Evolutionary conservation across 2,888 invertebrate species (phyloP), one percentile per base, ranked within the genome.

Genomic region (Cetonia aurata): DNA sequence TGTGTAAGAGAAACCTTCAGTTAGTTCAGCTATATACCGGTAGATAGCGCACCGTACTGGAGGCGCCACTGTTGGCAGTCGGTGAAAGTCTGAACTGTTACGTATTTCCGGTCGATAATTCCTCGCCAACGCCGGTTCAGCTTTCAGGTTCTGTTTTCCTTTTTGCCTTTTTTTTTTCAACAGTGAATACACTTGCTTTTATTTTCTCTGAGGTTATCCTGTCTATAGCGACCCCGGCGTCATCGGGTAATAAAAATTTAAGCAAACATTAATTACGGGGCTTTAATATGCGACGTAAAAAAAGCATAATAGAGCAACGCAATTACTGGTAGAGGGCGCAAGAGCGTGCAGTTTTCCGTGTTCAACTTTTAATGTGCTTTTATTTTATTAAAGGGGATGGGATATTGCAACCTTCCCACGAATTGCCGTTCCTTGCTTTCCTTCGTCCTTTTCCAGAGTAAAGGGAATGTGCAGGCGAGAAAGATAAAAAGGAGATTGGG

Each of bases 61-160:
- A 59, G 37, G 67, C 67, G 65, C 67, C 59, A 33, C 46, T 3
- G 15, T 3, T 31, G 33, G 53, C 33, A 10, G n/a, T 44, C 67
- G 71, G 71, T 17, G 42, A 42, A 41, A 25, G 48, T 41, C 25
- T 0, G 67, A 71, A 71, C 71, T 71, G 46, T 33, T 52, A 50
- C 57, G 67, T 59, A 48, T 59, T 71, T 71, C 71, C 71, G 71
- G 71, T 71, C 71, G 56, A 71, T 71, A 71, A 62, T 31, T 46
- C 17, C 17, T 9, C 41, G 57, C 41, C 13, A 52, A 8, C 53
- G 17, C 13, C 42, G 8, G 1, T 41, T 15, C 48, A 12, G 25
- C 15, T 67, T 56, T 17, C 6, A 37, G 9, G 37, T 37, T 37
- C 9, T 37, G 37, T 37, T 65, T 31, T 46, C 31, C 50, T 37